A percentile compares a stretch with the other conserved stretches of the same genome.
Evolutionary conservation across 2,797 vertebrate species (phyloP).

Genomic region (Vespertilio murinus): DNA sequence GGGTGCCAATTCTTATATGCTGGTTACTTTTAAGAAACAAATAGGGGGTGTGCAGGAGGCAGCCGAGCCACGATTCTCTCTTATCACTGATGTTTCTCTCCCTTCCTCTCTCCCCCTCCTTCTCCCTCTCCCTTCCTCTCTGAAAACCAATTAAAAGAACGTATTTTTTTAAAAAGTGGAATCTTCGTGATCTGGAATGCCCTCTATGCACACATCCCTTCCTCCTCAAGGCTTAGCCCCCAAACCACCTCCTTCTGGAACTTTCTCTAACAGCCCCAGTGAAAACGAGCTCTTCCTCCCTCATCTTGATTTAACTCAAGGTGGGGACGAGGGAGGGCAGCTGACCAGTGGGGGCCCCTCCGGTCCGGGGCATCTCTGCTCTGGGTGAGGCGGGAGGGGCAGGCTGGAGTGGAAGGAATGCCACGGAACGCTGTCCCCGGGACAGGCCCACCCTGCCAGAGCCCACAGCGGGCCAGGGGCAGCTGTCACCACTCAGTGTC

Average conservation of each 20-base stretch:
- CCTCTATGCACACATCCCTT: background rate
- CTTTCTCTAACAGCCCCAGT: background rate
- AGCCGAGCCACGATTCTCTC: no score
- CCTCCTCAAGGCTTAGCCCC: background rate
- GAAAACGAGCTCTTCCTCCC: background rate
- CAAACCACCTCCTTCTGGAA: background rate
- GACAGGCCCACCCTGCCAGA: no score
- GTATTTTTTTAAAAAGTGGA: no score
- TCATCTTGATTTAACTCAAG: background rate
- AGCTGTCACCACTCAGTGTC: background rate
- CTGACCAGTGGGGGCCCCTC: fast-evolving
- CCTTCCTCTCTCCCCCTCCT: no score
- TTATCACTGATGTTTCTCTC: no score
- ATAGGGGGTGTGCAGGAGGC: no score
- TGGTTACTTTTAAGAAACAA: background rate
- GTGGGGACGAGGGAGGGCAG: background rate
- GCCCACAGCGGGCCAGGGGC: background rate
- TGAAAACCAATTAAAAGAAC: no score
- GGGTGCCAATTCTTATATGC: background rate
- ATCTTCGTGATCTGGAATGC: background rate
- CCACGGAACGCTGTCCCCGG: fast-evolving
- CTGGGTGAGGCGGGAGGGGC: background rate
- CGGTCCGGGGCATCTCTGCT: background rate
- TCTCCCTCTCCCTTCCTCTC: no score
- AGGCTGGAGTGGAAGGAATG: no score